Evolutionary conservation across 2,797 vertebrate species (phyloP).

Genomic region (Monodelphis domestica): DNA sequence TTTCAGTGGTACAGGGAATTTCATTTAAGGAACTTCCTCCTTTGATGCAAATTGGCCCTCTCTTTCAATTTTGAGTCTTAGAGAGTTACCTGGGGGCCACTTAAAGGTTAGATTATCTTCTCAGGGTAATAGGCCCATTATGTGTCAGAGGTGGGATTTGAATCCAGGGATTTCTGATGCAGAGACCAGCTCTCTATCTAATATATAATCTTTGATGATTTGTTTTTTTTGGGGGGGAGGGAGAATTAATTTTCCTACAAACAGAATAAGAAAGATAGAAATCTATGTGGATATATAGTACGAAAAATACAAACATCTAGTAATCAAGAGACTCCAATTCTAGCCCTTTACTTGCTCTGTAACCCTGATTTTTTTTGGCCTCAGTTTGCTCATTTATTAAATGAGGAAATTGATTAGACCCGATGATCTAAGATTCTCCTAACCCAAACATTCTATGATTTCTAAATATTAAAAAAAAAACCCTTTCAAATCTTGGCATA

Average conservation of each 20-base stretch:
- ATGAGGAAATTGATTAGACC: background rate
- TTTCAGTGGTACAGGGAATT: background rate
- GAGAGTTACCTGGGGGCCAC: background rate
- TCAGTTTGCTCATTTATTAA: background rate
- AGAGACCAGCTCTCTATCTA: background rate
- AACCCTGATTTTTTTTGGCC: background rate
- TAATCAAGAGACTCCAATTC: background rate
- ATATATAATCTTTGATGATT: background rate
- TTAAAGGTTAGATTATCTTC: background rate
- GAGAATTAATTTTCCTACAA: background rate
- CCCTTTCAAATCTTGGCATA: background rate
- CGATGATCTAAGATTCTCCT: background rate
- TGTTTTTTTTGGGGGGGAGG: too few species aligned
- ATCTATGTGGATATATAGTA: background rate
- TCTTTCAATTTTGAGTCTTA: background rate
- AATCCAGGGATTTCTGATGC: background rate
- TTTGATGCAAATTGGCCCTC: background rate
- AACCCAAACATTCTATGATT: background rate
- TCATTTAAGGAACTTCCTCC: background rate
- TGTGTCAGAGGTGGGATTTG: background rate
- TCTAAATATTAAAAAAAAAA: background rate
- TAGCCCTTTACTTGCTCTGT: background rate
- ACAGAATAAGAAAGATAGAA: background rate
- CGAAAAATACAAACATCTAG: background rate
- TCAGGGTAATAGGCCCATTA: background rate